Base-by-base conservation (phyloP, 2,888 invertebrate genomes). In the Geotrupes spiniger region DNA sequence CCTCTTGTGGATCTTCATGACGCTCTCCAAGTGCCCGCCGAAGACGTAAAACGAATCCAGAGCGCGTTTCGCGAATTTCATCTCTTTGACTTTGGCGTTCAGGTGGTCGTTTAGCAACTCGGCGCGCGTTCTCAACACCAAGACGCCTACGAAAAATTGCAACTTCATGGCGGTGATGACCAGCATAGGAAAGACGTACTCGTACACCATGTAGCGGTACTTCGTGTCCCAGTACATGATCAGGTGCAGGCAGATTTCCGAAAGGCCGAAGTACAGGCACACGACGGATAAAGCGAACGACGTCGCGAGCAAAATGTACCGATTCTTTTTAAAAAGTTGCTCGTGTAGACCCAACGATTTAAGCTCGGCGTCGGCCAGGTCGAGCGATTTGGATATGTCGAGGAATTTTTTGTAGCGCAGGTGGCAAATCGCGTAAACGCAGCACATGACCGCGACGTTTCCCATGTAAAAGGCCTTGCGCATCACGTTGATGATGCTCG, bases 1-100 rank as follows among this genome's bases (percentile, higher is more conserved):
- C 28, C 41, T 48, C 36, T 51, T 51, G 15, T 51, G 51, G 5
- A 47, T 39, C 14, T 38, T 51, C 38, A 51, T 12, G 11, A 36
- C 41, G n/a, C n/a, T 12, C 9, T 44, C 40, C 11, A 49, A 40
- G 9, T 44, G 33, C 10, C 37, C 41, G 8, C 31, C 47, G 11
- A 42, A 33, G 16, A 33, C 16, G 17, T 29, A 27, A 36, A 38
- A 42, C n/a, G 29, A 36, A 16, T 28, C 39, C 4, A 11, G 31
- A n/a, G 6, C 3, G 6, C 21, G 21, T 10, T 42, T 47, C 2
- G 36, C 27, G 2, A 21, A 10, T 10, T 26, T 26, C 9, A 9
- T 26, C 26, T 25, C 36, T 28, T 21, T 37, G 4, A 42, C 41
- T 3, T 17, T 27, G 1, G 26, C 21, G 10, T 41, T 45, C 12